These are phyloP conservation scores for Antheraea mylitta DNA, from an alignment of 1,140 invertebrate species.

Conservation along the genomic window DNA sequence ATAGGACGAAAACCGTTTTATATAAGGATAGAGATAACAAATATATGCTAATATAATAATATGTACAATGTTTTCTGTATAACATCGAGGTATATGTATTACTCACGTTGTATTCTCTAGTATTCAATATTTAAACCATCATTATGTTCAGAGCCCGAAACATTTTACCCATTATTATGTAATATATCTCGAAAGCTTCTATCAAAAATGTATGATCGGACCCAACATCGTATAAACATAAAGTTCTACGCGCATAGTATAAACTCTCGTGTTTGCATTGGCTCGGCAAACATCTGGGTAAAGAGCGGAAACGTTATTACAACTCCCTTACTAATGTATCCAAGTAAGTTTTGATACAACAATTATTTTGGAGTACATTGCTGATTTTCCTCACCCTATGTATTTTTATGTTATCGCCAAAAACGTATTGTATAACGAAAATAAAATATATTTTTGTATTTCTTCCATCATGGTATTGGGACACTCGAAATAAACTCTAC, in stretches of 20 bases:
- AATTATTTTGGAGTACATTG: conserved; percentile 20
- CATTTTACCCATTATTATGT: conserved; percentile 4
- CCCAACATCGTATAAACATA: conserved; percentile 36
- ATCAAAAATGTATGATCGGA: conserved; percentile 32
- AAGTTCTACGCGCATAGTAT: conserved; percentile 35
- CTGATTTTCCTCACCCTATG: not conserved
- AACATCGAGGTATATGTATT: not conserved
- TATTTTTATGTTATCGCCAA: not conserved
- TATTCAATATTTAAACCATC: not conserved
- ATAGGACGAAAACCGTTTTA: no score
- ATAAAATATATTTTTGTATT: not conserved
- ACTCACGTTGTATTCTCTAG: not conserved
- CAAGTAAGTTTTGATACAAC: not conserved
- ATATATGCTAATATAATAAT: no score
- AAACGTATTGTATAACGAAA: not conserved
- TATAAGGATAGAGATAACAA: no score
- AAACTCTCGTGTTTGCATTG: conserved; percentile 54
- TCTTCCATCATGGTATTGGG: not conserved
- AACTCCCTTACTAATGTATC: conserved; percentile 36
- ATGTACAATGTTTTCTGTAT: no score
- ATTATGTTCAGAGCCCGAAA: not conserved
- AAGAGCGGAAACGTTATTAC: conserved; percentile 66
- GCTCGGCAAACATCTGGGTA: conserved; percentile 52
- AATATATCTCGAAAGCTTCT: conserved; percentile 17
- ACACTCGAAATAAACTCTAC: conserved; percentile 34